Conservation (phyloP, 2,888 invertebrate species). For the Andrena bucephala region DNA sequence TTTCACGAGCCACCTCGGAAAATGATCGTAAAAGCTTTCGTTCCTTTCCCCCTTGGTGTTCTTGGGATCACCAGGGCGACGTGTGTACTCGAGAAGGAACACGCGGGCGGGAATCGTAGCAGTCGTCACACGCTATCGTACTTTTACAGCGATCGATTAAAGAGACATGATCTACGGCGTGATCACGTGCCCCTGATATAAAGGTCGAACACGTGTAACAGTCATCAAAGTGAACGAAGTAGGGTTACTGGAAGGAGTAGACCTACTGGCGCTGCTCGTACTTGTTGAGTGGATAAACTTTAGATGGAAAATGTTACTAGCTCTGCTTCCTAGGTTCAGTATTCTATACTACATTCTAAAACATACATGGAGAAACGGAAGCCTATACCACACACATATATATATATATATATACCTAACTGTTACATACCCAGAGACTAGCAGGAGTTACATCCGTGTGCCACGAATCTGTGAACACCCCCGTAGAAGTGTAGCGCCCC, state of each 20-base stretch:
- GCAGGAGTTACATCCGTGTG: too few species aligned
- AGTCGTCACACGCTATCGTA: constrained; percentile 29
- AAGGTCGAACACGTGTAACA: constrained; percentile 13
- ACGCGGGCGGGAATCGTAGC: constrained; percentile 9
- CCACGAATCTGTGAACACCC: background rate
- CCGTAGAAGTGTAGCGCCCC: background rate
- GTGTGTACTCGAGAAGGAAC: constrained; percentile 22
- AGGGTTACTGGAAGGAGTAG: background rate
- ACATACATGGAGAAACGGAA: too few species aligned
- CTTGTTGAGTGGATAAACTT: background rate
- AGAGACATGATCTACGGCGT: constrained; percentile 10
- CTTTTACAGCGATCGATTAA: constrained; percentile 47
- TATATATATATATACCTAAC: too few species aligned
- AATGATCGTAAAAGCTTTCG: constrained; percentile 42
- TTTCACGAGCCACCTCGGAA: background rate
- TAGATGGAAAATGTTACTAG: too few species aligned
- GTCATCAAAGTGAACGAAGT: constrained; percentile 7
- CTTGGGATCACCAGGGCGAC: background rate
- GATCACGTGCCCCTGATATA: background rate
- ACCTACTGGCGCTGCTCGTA: background rate
- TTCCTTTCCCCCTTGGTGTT: background rate
- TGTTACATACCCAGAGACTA: too few species aligned
- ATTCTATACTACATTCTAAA: too few species aligned
- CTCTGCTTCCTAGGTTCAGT: too few species aligned
- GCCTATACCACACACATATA: too few species aligned